Conservation (phyloP, 2,888 invertebrate genomes). For the Oeneis ivallda region DNA sequence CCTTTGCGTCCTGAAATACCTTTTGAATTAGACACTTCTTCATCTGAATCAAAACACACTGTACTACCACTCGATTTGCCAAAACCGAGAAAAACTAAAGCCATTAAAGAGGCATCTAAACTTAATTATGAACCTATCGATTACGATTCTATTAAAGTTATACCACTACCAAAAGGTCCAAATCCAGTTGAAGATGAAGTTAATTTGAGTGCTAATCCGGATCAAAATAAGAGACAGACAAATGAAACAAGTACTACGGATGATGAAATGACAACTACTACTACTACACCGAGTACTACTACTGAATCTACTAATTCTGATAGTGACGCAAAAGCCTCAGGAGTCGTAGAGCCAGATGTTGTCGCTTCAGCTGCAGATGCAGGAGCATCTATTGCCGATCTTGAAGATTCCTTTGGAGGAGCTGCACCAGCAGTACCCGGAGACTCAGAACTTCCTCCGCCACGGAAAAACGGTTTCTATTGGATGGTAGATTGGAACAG, state of each 20-base stretch:
- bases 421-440: constrained; percentile 80
- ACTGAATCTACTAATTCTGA: constrained; percentile 41
- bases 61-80: constrained; percentile 68
- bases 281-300: constrained; percentile 37
- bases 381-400: constrained; percentile 82
- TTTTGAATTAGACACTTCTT: constrained; percentile 68
- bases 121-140: constrained; percentile 67
- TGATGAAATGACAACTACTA: constrained; percentile 38
- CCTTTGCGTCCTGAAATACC: constrained; percentile 65
- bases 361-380: constrained; percentile 74
- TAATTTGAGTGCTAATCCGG: constrained; percentile 54
- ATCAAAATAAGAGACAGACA: constrained; percentile 65
- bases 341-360: constrained; percentile 47
- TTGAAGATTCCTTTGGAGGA: constrained; percentile 90
- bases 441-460: constrained; percentile 84
- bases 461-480: constrained; percentile 89
- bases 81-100: constrained; percentile 57
- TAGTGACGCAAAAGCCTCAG: constrained; percentile 51
- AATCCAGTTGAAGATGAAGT: constrained; percentile 58
- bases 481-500: constrained; percentile 93
- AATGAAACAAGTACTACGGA: constrained; percentile 46
- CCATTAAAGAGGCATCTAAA: constrained; percentile 41
- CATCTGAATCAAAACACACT: constrained; percentile 62
- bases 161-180: constrained; percentile 66
- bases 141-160: constrained; percentile 71